Base-by-base conservation (phyloP, 2,888 invertebrate genomes). In the Protophormia terraenovae region DNA sequence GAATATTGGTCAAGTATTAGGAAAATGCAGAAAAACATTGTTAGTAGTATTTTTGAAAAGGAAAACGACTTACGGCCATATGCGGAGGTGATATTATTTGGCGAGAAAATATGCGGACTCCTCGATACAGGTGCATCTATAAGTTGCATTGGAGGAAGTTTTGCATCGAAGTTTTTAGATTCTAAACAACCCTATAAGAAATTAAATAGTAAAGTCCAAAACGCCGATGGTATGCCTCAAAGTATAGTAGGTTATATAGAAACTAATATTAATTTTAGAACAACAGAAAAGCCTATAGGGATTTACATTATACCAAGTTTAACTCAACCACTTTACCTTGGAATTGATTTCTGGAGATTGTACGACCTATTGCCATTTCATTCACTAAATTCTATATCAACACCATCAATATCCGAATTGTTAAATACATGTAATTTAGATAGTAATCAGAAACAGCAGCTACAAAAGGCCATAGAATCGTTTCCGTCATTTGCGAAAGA, bases 401-500 rank as follows among this genome's bases (percentile, higher is more conserved):
- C n/a, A n/a, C 29, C 29, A n/a, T 47, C 47, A 12, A 47, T 45
- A n/a, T 19, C 38, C 3, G 60, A n/a, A 2, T 16, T 60, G 1
- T 2, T 16, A 7, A 8, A n/a, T 29, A 8, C n/a, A 1, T 16
- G 29, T 32, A 16, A 60, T 10, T 7, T 60, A 32, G 16, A 29
- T 32, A 32, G n/a, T 16, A 1, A 16, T 16, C 55, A 47, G n/a
- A 58, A 41, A 14, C 41, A 58, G 0, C 12, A 72, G n/a, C 29
- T 75, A 8, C 10, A 38, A 7, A 22, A 41, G 6, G 29, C 41
- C 1, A 53, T 76, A 3, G 53, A 38, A 1, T n/a, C 12, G 3
- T 87, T 87, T 47, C 86, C 86, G 0, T 85, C 83, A 3, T 87
- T 66, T 62, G 73, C 71, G 0, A 77, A 64, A 8, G 50, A 58